Evolutionary conservation across 30 jellyfish, hydroid and myxozoan species (phyloP).

Genomic region (Turritopsis dohrnii): DNA sequence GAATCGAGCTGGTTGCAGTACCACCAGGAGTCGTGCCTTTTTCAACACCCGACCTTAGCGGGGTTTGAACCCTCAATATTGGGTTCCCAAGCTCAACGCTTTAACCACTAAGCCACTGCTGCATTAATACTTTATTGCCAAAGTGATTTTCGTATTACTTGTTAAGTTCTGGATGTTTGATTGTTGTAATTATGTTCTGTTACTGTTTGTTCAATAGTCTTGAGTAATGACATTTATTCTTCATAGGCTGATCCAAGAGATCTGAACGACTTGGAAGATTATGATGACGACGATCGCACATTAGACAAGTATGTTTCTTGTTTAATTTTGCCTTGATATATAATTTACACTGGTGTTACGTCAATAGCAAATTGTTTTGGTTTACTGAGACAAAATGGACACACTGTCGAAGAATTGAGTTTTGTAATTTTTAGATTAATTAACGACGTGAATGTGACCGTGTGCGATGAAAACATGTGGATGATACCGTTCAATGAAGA

Average conservation of each 20-base stretch:
- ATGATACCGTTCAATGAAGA: conserved; percentile 79
- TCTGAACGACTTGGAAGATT: conserved; percentile 76
- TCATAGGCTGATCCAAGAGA: conserved; percentile 86
- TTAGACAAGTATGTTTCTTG: conserved; percentile 68
- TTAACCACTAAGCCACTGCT: too few species aligned
- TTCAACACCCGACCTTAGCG: too few species aligned
- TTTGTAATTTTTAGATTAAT: conserved; percentile 38
- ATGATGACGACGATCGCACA: conserved; percentile 89
- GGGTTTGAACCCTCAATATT: too few species aligned
- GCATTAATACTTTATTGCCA: too few species aligned
- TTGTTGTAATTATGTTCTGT: too few species aligned
- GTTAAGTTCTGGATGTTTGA: too few species aligned
- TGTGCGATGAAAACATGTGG: conserved; percentile 98
- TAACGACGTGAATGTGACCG: conserved; percentile 81
- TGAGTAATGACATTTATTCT: neutral
- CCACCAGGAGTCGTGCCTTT: too few species aligned
- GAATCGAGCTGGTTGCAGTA: too few species aligned
- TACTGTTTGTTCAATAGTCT: neutral
- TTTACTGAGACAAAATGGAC: neutral
- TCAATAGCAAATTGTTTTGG: neutral
- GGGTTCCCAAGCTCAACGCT: too few species aligned
- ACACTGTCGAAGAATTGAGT: too few species aligned
- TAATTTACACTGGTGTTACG: neutral
- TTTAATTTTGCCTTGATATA: too few species aligned
- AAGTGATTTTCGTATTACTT: too few species aligned